These are phyloP conservation scores for Acronicta aceris DNA, from an alignment of 2,888 invertebrate genomes.

Conservation along the genomic window DNA sequence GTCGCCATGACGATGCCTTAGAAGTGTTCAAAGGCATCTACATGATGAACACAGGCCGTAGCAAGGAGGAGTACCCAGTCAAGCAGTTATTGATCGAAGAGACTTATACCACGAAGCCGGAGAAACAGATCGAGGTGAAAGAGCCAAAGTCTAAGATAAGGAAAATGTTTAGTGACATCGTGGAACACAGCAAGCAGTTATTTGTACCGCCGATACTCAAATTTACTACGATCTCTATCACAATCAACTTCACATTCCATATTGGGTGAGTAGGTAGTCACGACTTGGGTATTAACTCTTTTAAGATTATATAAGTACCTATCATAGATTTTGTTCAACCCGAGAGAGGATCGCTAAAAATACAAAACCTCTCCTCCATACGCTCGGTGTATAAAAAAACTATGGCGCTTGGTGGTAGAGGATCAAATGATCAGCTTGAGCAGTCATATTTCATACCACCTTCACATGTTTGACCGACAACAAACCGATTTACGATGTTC, in stretches of 20 bases:
- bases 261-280: conserved; percentile 91
- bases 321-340: no score
- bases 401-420: no score
- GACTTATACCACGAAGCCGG: conserved; percentile 80
- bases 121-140: conserved; percentile 90
- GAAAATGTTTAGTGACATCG: conserved; percentile 93
- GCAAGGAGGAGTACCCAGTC: conserved; percentile 93
- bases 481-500: no score
- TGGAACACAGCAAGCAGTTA: conserved; percentile 94
- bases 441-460: no score
- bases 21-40: conserved; percentile 95
- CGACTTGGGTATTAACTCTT: neutral
- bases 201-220: conserved; percentile 95
- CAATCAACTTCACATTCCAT: conserved; percentile 97
- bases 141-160: conserved; percentile 90
- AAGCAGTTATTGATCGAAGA: conserved; percentile 91
- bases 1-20: conserved; percentile 94
- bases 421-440: no score
- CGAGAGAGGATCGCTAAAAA: no score
- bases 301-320: no score
- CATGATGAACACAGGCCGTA: conserved; percentile 94
- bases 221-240: conserved; percentile 95
- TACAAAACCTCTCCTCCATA: no score
- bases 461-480: no score
- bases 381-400: no score